Conservation (phyloP, 2,113 vertebrate genomes). For the Gavialis gangeticus region DNA sequence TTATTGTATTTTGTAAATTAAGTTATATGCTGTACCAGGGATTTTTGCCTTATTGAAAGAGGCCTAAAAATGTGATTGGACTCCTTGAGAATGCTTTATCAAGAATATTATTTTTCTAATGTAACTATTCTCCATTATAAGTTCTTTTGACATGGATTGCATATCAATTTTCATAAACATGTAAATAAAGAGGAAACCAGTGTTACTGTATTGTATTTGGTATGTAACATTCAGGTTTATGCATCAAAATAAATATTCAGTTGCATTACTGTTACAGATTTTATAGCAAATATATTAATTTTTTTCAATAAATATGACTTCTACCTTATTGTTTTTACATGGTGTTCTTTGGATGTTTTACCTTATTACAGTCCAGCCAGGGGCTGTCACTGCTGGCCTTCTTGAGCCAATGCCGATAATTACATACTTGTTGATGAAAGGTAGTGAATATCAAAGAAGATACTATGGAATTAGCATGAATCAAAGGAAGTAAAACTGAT, state of each 20-base stretch:
- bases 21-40: constrained; percentile 85
- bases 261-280: constrained; percentile 86
- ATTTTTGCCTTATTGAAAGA: constrained; percentile 85
- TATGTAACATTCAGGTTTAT: constrained; percentile 86
- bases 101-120: constrained; percentile 89
- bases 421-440: not conserved
- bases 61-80: constrained; percentile 83
- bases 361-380: not conserved
- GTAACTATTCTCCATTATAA: constrained; percentile 82
- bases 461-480: not conserved
- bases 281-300: constrained; percentile 88
- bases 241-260: constrained; percentile 85
- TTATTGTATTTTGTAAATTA: constrained; percentile 86
- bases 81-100: constrained; percentile 85
- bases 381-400: not conserved
- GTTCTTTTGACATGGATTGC: constrained; percentile 84
- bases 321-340: constrained; percentile 71
- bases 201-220: constrained; percentile 85
- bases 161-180: constrained; percentile 85
- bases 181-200: constrained; percentile 83
- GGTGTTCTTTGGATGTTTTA: constrained; percentile 43
- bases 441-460: not conserved
- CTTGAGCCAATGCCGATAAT: not conserved
- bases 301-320: constrained; percentile 88
- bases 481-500: constrained; percentile 3